A percentile compares a stretch with the other conserved stretches of the same genome.
phyloP scores from a whole-genome alignment of 2,113 vertebrate species.

The Silurus glanis region DNA sequence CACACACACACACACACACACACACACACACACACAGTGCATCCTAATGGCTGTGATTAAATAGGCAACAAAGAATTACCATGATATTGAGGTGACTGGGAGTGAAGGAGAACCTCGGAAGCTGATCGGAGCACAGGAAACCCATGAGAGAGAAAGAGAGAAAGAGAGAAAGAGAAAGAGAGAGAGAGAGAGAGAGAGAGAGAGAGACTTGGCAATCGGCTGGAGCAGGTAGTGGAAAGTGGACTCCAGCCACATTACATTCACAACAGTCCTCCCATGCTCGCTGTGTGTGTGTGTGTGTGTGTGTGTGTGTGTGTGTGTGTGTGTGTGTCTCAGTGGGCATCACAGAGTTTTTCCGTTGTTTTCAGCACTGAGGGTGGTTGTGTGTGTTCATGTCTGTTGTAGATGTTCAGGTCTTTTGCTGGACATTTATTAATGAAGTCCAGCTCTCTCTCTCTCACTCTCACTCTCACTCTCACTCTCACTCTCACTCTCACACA shows the following conservation, averaged over 20 bases:
- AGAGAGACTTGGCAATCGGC: background rate
- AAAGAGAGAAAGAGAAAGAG: background rate
- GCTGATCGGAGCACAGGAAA: slow-evolving; percentile 9
- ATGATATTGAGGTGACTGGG: background rate
- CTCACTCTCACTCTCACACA: too few species aligned
- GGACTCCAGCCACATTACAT: slow-evolving; percentile 23
- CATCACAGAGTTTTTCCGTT: background rate
- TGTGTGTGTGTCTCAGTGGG: background rate
- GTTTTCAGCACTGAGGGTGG: background rate
- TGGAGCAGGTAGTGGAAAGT: slow-evolving; percentile 3
- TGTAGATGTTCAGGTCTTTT: background rate
- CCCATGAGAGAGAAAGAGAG: background rate
- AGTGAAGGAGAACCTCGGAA: background rate
- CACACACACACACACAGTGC: too few species aligned
- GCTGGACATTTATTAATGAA: slow-evolving; percentile 5
- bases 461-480: too few species aligned
- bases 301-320: slow-evolving; percentile 7
- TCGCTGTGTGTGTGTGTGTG: background rate
- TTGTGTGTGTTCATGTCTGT: background rate
- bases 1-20: too few species aligned
- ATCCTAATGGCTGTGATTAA: background rate
- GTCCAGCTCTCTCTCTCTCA: background rate
- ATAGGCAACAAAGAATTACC: background rate
- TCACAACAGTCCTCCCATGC: background rate
- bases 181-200: background rate